These are phyloP conservation scores for Cosmopolites sordidus DNA, from an alignment of 2,888 invertebrate species.

Conservation along the genomic window DNA sequence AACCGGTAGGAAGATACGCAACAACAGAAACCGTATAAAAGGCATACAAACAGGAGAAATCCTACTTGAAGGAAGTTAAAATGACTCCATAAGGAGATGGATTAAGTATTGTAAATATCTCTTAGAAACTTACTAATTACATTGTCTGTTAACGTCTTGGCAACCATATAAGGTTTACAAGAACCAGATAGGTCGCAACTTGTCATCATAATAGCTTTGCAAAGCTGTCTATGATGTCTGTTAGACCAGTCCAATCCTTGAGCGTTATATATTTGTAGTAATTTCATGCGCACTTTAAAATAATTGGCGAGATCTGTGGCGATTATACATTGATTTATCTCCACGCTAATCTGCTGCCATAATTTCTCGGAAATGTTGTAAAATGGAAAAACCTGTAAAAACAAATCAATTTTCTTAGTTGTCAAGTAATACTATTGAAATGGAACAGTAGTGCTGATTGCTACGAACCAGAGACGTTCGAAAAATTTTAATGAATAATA, in stretches of 20 bases:
- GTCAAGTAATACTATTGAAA: too few species aligned
- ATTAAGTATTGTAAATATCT: too few species aligned
- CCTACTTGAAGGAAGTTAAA: too few species aligned
- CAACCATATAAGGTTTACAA: conserved; percentile 57
- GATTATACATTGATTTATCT: conserved; percentile 57
- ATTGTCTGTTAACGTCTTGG: conserved; percentile 52
- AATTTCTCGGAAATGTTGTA: conserved; percentile 48
- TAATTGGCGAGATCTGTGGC: conserved; percentile 58
- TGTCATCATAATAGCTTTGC: conserved; percentile 59
- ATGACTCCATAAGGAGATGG: too few species aligned
- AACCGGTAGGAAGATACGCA: too few species aligned
- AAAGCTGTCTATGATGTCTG: conserved; percentile 50
- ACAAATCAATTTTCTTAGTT: too few species aligned
- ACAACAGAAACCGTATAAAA: too few species aligned
- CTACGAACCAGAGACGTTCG: too few species aligned
- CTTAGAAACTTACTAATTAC: conserved; percentile 55
- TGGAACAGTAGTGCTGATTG: too few species aligned
- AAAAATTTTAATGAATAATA: too few species aligned
- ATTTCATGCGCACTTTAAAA: conserved; percentile 53
- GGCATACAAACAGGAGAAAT: too few species aligned
- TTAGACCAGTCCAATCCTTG: conserved; percentile 52
- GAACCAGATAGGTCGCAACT: conserved; percentile 57
- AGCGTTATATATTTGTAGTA: conserved; percentile 53
- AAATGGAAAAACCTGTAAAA: conserved; percentile 52
- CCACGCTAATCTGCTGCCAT: conserved; percentile 49